A percentile compares a stretch with the other conserved stretches of the same genome.
phyloP scores from a whole-genome alignment of 2,113 vertebrate species.

The Ictalurus punctatus region DNA sequence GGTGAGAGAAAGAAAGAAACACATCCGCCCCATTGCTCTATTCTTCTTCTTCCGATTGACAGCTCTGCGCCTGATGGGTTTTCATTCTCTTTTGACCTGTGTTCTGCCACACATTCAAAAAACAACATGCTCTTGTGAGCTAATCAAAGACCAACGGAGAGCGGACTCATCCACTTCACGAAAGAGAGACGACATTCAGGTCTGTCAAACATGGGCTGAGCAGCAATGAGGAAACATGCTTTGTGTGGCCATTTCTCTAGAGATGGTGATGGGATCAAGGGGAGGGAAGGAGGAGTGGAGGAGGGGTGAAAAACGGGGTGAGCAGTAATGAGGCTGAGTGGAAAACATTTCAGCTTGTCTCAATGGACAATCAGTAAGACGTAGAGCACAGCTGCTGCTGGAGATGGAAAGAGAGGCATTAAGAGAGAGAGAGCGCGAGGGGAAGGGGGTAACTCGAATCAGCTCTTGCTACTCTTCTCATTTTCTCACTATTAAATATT shows the following conservation, averaged over 20 bases:
- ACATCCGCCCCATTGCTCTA: neutral
- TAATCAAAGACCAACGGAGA: conserved; percentile 40
- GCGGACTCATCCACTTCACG: conserved; percentile 30
- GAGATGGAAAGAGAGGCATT: neutral
- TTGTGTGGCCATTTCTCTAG: conserved; percentile 52
- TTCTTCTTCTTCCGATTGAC: conserved; percentile 25
- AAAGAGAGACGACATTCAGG: conserved; percentile 45
- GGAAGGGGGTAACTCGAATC: conserved; percentile 1
- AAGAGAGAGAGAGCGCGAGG: neutral
- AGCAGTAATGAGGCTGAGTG: conserved; percentile 35
- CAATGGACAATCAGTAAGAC: conserved; percentile 47
- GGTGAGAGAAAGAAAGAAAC: conserved; percentile 16
- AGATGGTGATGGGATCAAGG: conserved; percentile 35
- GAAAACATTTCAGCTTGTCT: conserved; percentile 46
- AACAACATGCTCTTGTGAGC: conserved; percentile 47
- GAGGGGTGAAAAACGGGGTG: conserved; percentile 2
- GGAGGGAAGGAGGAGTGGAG: neutral
- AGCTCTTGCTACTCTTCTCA: conserved; percentile 20
- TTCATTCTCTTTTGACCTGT: conserved; percentile 38
- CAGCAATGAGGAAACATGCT: conserved; percentile 39
- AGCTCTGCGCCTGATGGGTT: conserved; percentile 31
- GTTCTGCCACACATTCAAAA: conserved; percentile 32
- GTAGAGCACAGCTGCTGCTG: conserved; percentile 30
- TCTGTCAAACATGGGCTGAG: conserved; percentile 51
- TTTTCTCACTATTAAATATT: conserved; percentile 48